Conservation (phyloP, 1,140 invertebrate species). For the Penaeus japonicus region DNA sequence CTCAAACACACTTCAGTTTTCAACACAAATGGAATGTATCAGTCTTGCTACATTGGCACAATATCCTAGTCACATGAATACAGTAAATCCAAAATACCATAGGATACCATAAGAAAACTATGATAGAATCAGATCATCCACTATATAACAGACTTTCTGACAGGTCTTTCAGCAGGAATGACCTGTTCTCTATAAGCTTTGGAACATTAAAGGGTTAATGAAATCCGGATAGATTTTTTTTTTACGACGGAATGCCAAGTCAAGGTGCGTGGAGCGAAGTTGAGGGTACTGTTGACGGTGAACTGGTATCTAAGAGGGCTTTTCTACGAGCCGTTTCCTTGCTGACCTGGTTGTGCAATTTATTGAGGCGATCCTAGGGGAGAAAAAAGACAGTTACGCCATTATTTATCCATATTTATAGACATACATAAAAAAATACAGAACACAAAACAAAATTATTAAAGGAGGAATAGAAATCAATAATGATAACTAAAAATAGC, state of each 20-base stretch:
- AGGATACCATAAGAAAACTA: neutral
- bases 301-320: slow-evolving; percentile 72
- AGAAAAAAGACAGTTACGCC: slow-evolving; percentile 43
- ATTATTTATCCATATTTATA: too few species aligned
- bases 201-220: neutral
- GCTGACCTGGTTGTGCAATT: slow-evolving; percentile 80
- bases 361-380: slow-evolving; percentile 79
- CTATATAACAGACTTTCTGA: neutral
- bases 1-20: too few species aligned
- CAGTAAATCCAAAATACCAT: neutral
- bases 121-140: neutral
- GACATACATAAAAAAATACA: too few species aligned
- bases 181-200: neutral
- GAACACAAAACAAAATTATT: too few species aligned
- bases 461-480: too few species aligned
- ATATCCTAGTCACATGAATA: too few species aligned
- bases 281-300: slow-evolving; percentile 25
- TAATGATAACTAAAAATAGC: too few species aligned
- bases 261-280: slow-evolving; percentile 39
- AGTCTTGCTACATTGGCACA: too few species aligned
- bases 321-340: slow-evolving; percentile 79
- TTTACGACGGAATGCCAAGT: neutral
- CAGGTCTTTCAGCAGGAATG: neutral
- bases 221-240: neutral
- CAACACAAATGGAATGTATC: too few species aligned